Conservation (phyloP, 2,113 vertebrate genomes). For the Sebastes fasciatus region DNA sequence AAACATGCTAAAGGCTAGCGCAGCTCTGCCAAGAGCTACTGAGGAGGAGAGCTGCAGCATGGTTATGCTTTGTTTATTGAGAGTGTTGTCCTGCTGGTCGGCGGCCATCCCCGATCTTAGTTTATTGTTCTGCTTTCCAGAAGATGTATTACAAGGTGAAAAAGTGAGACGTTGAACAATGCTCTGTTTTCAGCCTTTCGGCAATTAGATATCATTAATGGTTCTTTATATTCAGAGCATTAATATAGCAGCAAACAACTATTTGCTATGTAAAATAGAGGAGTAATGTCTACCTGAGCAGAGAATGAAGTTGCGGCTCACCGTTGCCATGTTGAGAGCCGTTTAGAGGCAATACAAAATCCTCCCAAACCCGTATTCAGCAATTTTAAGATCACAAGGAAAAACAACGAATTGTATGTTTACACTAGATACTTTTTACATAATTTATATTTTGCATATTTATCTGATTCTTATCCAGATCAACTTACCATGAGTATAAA, state of each 20-base stretch:
- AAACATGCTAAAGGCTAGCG: constrained; percentile 75
- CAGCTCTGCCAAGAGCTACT: constrained; percentile 69
- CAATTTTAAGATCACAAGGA: background rate
- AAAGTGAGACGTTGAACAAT: background rate
- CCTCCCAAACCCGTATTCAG: no score
- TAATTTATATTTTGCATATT: background rate
- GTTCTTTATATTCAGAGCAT: no score
- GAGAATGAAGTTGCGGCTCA: no score
- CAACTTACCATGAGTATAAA: background rate
- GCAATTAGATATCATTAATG: background rate
- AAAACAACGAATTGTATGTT: constrained; percentile 11
- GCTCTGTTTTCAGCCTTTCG: background rate
- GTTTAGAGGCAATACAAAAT: no score
- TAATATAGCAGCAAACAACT: no score
- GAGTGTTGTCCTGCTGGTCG: constrained; percentile 60
- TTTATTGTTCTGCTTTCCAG: constrained; percentile 44
- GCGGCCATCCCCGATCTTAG: constrained; percentile 44
- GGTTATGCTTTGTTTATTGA: constrained; percentile 65
- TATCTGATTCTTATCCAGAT: background rate
- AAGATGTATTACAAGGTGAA: constrained; percentile 7
- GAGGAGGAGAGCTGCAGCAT: constrained; percentile 62
- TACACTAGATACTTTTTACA: background rate
- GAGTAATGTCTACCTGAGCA: no score
- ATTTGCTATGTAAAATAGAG: no score
- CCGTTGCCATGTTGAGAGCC: no score